phyloP scores from a whole-genome alignment of 2,797 vertebrate species.

The Pachyuromys duprasi region DNA sequence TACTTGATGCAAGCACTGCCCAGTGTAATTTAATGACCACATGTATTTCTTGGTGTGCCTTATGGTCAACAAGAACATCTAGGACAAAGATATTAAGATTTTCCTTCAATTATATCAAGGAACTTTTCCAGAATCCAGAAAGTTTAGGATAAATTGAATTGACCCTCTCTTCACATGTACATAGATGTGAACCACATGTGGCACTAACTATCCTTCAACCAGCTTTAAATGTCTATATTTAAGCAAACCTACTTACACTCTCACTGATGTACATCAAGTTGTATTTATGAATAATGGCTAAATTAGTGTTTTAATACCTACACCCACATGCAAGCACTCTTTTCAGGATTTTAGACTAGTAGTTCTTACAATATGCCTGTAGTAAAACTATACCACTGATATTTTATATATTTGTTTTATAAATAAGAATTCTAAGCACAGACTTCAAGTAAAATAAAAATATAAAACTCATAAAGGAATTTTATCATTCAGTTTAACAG shows the following conservation, averaged over 20 bases:
- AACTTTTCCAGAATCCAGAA: background rate
- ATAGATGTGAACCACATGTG: background rate
- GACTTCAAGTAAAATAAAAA: background rate
- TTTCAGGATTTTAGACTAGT: background rate
- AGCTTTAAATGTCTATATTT: background rate
- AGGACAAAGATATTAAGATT: background rate
- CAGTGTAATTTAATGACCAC: slow-evolving; percentile 23
- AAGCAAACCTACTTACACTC: background rate
- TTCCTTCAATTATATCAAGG: background rate
- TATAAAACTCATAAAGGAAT: background rate
- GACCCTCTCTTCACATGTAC: background rate
- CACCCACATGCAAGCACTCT: background rate
- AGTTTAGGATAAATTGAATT: background rate
- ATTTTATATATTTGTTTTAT: background rate
- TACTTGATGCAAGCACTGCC: background rate
- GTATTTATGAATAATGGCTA: background rate
- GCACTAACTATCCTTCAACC: slow-evolving; percentile 12
- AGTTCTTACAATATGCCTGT: background rate
- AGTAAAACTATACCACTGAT: background rate
- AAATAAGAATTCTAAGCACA: background rate
- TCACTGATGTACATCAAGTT: background rate
- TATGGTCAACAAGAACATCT: background rate
- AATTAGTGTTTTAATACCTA: background rate
- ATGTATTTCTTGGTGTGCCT: slow-evolving; percentile 11
- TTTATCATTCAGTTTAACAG: background rate